phyloP scores from a whole-genome alignment of 2,113 vertebrate species.

The Lophura nycthemera region DNA sequence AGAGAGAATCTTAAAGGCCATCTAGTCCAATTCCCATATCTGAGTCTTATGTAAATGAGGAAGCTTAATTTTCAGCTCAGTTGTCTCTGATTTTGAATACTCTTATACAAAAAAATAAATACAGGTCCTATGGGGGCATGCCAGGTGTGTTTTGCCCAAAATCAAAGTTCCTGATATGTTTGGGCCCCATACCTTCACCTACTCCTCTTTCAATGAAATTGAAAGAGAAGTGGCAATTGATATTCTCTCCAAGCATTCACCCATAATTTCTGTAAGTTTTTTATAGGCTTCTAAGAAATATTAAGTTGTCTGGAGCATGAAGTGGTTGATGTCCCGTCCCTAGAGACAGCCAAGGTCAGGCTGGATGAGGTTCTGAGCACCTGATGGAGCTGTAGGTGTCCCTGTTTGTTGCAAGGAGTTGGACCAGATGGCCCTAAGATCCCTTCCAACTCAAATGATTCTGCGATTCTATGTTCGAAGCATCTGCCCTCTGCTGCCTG shows the following conservation, averaged over 20 bases:
- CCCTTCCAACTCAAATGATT: too few relatives aligned
- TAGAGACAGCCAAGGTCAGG: too few relatives aligned
- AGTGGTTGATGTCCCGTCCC: too few relatives aligned
- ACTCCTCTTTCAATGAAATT: not conserved
- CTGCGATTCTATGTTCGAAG: not conserved
- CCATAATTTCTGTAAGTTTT: not conserved
- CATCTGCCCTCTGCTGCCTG: not conserved
- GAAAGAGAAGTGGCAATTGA: not conserved
- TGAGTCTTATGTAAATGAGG: not conserved
- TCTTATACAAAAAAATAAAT: too few relatives aligned
- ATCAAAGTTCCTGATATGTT: not conserved
- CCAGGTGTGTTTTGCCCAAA: not conserved
- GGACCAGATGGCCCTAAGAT: too few relatives aligned
- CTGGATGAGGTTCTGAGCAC: too few relatives aligned
- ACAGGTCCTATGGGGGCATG: not conserved
- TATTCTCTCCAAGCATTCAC: not conserved
- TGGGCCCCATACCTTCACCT: not conserved
- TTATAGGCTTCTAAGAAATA: not conserved
- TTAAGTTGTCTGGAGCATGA: not conserved
- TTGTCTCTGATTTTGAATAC: too few relatives aligned
- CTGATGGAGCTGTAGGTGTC: too few relatives aligned
- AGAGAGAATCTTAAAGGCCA: too few relatives aligned
- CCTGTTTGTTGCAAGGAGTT: too few relatives aligned
- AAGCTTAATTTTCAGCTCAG: constrained; percentile 1
- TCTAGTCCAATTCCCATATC: not conserved